Evolutionary conservation across 1,140 invertebrate species (phyloP).

Genomic region (Octopus sinensis): DNA sequence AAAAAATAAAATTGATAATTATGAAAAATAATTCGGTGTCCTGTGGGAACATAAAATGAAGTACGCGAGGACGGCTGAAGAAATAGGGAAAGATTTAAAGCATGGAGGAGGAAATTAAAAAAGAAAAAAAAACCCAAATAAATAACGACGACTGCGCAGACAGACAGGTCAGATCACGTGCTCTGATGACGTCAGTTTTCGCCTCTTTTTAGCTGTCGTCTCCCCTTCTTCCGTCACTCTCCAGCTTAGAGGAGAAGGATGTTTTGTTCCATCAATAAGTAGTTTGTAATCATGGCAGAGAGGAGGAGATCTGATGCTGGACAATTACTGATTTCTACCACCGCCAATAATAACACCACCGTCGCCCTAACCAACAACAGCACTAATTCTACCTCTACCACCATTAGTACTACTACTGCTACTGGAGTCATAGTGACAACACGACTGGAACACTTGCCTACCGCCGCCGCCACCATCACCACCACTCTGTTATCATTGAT

Average conservation of each 20-base stretch:
- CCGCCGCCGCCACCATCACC: background rate
- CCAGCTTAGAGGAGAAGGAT: background rate
- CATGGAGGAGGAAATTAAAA: too few species aligned
- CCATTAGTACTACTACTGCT: background rate
- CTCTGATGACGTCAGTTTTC: too few species aligned
- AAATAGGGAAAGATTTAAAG: too few species aligned
- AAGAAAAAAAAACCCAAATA: too few species aligned
- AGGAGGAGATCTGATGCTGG: background rate
- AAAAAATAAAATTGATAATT: too few species aligned
- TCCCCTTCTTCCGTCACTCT: too few species aligned
- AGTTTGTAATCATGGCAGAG: background rate
- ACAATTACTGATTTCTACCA: background rate
- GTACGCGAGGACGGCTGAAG: too few species aligned
- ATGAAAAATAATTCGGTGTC: too few species aligned
- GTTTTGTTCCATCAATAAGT: background rate
- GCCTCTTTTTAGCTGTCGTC: too few species aligned
- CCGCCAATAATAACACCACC: background rate
- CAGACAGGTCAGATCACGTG: too few species aligned
- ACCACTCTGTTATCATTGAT: background rate
- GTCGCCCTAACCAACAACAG: background rate
- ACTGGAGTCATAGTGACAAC: slow-evolving; percentile 9
- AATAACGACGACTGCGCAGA: too few species aligned
- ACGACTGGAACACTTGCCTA: background rate
- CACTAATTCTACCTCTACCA: background rate
- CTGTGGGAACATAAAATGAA: too few species aligned